Evolutionary conservation across 2,888 invertebrate genomes (phyloP).

Genomic region (Ophonus ardosiacus): DNA sequence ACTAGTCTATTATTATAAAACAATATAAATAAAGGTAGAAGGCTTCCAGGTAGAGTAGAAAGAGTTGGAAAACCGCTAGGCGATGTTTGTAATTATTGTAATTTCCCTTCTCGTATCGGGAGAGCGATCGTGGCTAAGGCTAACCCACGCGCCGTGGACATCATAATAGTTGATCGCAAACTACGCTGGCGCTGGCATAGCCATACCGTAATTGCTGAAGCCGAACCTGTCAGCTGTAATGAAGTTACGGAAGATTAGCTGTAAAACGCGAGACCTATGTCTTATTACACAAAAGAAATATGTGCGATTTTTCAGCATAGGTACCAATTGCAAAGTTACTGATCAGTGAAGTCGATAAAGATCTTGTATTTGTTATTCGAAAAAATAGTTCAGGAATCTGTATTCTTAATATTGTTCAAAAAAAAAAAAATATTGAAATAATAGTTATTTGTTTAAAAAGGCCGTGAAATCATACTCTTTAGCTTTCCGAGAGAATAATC

Average conservation of each 20-base stretch:
- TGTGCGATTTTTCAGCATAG: neutral
- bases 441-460: no score
- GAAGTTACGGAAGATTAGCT: constrained; percentile 31
- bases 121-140: constrained; percentile 38
- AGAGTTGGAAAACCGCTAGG: constrained; percentile 23
- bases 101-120: constrained; percentile 44
- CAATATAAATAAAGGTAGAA: constrained; percentile 58
- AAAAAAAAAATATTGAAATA: no score
- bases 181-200: neutral
- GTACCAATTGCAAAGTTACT: neutral
- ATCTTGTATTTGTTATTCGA: no score
- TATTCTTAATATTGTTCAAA: no score
- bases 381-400: no score
- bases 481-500: no score
- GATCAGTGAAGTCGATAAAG: neutral
- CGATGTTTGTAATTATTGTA: constrained; percentile 59
- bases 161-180: constrained; percentile 28
- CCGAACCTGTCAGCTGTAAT: constrained; percentile 14
- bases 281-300: constrained; percentile 2
- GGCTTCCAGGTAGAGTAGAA: constrained; percentile 54
- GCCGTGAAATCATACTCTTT: no score
- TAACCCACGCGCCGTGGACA: constrained; percentile 35
- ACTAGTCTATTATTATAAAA: constrained; percentile 60
- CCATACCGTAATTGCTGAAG: constrained; percentile 35
- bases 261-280: constrained; percentile 4